These are phyloP conservation scores for Mesitornis unicolor DNA, from an alignment of 2,113 vertebrate genomes.

Conservation along the genomic window DNA sequence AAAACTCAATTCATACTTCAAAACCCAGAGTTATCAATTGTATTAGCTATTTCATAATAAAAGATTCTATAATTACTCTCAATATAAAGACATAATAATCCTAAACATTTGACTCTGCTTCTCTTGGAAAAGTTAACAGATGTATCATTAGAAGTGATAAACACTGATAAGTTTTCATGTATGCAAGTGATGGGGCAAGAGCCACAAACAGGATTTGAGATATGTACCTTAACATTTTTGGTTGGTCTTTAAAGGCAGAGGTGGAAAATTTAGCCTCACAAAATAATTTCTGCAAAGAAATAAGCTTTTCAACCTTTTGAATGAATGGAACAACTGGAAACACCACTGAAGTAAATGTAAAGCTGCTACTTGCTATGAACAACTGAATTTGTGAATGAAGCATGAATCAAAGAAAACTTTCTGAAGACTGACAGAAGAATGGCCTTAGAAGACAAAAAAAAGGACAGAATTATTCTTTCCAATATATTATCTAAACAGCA, in stretches of 20 bases:
- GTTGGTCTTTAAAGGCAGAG: neutral
- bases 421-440: neutral
- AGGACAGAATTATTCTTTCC: neutral
- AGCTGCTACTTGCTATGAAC: neutral
- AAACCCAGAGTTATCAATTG: neutral
- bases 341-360: neutral
- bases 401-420: neutral
- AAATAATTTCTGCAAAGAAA: neutral
- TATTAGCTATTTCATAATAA: neutral
- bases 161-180: neutral
- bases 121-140: neutral
- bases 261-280: neutral
- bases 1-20: neutral
- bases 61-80: neutral
- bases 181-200: neutral
- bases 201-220: rapidly evolving
- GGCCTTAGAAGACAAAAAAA: neutral
- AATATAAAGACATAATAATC: neutral
- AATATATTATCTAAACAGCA: neutral
- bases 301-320: neutral
- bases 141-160: neutral
- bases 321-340: neutral
- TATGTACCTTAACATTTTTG: neutral
- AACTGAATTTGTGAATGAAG: neutral
- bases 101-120: neutral